phyloP scores from a whole-genome alignment of 1,140 invertebrate genomes.

The Ceratina calcarata region DNA sequence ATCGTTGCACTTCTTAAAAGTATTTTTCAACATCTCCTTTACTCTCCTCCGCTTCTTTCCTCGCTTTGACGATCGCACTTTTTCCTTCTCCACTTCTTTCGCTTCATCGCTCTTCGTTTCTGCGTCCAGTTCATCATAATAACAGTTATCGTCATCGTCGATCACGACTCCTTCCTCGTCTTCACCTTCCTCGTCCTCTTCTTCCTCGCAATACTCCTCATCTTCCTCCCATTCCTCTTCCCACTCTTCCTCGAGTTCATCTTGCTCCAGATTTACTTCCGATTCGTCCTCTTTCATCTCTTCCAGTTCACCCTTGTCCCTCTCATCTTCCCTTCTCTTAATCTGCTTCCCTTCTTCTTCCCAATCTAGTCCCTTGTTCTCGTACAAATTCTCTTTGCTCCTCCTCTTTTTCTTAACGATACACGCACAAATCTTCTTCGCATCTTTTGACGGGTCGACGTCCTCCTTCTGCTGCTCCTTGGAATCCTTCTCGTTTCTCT shows the following conservation, averaged over 20 bases:
- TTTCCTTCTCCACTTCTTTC: background rate
- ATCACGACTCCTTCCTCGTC: slow-evolving; percentile 60
- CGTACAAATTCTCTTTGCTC: background rate
- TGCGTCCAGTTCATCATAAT: slow-evolving; percentile 14
- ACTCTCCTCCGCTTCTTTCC: slow-evolving; percentile 51
- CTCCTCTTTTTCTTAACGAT: background rate
- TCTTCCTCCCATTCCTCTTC: too few species aligned
- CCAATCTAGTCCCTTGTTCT: background rate
- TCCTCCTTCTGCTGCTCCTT: background rate
- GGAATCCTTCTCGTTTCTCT: background rate
- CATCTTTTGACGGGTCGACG: background rate
- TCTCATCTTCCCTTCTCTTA: background rate
- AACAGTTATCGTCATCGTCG: background rate
- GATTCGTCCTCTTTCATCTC: background rate
- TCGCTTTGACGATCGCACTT: slow-evolving; percentile 65
- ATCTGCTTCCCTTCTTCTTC: background rate
- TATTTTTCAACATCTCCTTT: slow-evolving; percentile 48
- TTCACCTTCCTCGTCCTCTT: slow-evolving; percentile 34
- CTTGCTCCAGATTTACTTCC: background rate
- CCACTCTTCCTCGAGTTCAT: background rate
- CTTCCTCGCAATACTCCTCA: background rate
- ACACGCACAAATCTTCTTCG: background rate
- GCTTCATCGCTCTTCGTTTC: background rate
- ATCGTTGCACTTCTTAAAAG: slow-evolving; percentile 73
- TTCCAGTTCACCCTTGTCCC: background rate